Base-by-base conservation (phyloP, 2,888 invertebrate genomes). In the Apotomis turbidana region DNA sequence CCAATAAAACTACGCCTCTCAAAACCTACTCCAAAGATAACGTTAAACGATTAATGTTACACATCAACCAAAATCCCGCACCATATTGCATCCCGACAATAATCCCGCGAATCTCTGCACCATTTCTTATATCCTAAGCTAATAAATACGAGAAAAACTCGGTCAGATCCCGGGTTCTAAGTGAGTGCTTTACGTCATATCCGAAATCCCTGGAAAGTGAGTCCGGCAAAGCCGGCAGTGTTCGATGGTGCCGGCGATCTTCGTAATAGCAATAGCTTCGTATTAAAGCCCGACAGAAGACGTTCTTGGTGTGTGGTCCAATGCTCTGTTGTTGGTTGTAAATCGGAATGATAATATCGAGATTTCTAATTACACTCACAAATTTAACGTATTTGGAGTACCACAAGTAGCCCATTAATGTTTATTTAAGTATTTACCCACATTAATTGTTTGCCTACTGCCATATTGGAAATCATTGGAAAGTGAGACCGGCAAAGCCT, bases 241-340 rank as follows among this genome's bases (percentile, higher is more conserved):
- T 92, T 92, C 93, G 93, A 93, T 93, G 93, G 90, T 84, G 88
- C 87, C 83, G 86, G 90, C 91, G 90, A 91, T 91, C 91, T 90
- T 88, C 83, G 91, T 93, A 92, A 93, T 92, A 91, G 93, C 91
- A 89, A 93, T 93, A 91, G 93, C 93, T 93, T 93, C 93, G 90
- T 93, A 90, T 93, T 92, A 92, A 91, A 91, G 91, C 91, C 88
- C 85, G 81, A 85, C 84, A 81, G 87, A 88, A 88, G 89, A 88
- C 87, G 57, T 86, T 85, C 85, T 87, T 81, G 77, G 80, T 76
- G 81, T 76, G 71, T 93, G 94, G 94, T 88, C 78, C 89, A 91
- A 90, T 79, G 58, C 76, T 62, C 58, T 59, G 87, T 85, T 57
- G 44, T 55, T 52, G 63, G 27, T 27, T 27, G 27, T 27, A 27